Percentiles rank a stretch among this genome's conserved stretches.
Conservation (phyloP, 2,113 vertebrate genomes). For the Chloroceryle aenea region DNA sequence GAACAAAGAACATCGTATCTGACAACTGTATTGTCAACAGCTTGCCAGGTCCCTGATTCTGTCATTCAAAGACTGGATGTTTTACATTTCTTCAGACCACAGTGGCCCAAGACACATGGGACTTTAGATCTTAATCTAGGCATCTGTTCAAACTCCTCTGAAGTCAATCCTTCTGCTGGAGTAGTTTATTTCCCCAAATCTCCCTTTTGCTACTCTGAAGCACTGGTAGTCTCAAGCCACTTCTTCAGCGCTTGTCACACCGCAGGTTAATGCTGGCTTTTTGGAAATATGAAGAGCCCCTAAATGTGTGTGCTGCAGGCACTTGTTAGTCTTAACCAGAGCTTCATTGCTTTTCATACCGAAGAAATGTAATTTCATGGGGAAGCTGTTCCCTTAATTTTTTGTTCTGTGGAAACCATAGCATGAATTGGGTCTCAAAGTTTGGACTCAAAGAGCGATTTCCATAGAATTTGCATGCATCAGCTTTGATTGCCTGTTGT, state of each 20-base stretch:
- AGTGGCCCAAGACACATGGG: rapidly evolving
- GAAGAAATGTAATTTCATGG: background rate
- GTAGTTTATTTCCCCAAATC: background rate
- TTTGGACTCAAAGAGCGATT: background rate
- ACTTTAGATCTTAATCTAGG: background rate
- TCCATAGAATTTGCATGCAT: background rate
- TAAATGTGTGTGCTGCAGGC: background rate
- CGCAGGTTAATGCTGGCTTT: background rate
- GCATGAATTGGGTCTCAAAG: background rate
- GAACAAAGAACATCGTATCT: background rate
- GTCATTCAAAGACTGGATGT: background rate
- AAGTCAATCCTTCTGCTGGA: background rate
- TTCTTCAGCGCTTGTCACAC: background rate
- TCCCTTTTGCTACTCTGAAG: background rate
- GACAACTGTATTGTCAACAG: rapidly evolving
- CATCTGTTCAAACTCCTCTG: background rate
- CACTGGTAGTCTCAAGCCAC: background rate
- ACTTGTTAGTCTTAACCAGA: background rate
- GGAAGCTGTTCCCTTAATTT: background rate
- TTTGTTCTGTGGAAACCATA: background rate
- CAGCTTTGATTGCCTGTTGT: background rate
- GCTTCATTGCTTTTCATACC: background rate
- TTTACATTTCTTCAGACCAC: background rate
- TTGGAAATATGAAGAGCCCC: background rate
- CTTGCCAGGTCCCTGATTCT: background rate